These are phyloP conservation scores for Musca domestica DNA, from an alignment of 1,140 invertebrate genomes.

Conservation along the genomic window DNA sequence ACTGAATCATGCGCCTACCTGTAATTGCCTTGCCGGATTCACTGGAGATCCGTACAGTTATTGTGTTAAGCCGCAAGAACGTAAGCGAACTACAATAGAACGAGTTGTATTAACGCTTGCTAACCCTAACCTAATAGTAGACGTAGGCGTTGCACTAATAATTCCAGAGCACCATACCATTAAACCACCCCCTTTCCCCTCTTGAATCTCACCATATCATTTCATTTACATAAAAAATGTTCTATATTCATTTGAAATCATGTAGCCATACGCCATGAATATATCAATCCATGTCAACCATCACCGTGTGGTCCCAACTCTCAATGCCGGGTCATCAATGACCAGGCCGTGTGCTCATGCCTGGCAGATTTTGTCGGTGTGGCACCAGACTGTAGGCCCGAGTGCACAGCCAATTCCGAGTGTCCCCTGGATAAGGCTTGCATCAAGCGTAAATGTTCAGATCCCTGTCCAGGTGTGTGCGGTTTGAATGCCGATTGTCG, in stretches of 20 bases:
- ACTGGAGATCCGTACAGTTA: constrained; percentile 68
- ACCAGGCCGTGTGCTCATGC: constrained; percentile 72
- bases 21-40: constrained; percentile 65
- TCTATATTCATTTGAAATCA: constrained; percentile 28
- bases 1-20: constrained; percentile 72
- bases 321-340: constrained; percentile 61
- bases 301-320: constrained; percentile 69
- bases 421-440: constrained; percentile 72
- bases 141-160: constrained; percentile 25
- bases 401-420: constrained; percentile 73
- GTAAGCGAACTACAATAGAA: constrained; percentile 51
- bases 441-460: constrained; percentile 75
- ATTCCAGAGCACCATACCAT: no score
- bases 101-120: neutral
- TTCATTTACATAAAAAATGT: neutral
- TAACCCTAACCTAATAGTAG: constrained; percentile 47
- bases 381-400: constrained; percentile 73
- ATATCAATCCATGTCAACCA: constrained; percentile 60
- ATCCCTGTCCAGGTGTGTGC: constrained; percentile 76
- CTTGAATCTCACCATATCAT: no score
- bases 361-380: constrained; percentile 69
- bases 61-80: constrained; percentile 59
- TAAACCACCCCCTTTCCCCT: no score
- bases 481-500: constrained; percentile 73
- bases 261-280: constrained; percentile 54